A percentile compares a stretch with the other conserved stretches of the same genome.
Evolutionary conservation across 2,113 vertebrate genomes (phyloP).

Genomic region (Pygoscelis adeliae): DNA sequence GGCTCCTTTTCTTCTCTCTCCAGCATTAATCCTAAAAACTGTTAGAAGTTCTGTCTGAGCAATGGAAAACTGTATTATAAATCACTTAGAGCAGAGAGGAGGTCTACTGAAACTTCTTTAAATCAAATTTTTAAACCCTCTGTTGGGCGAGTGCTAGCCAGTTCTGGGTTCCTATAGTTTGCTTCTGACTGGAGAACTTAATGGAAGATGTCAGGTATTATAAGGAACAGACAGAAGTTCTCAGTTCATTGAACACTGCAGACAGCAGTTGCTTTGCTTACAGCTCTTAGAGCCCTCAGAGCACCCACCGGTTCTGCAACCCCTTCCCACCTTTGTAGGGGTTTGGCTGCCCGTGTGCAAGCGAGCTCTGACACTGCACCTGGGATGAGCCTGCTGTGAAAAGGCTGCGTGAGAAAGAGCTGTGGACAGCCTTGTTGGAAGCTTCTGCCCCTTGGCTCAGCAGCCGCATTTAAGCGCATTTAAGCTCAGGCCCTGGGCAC

Average conservation of each 20-base stretch:
- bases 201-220: background rate
- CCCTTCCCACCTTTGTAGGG: rapidly evolving
- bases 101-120: background rate
- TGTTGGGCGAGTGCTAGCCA: background rate
- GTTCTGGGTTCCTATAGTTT: background rate
- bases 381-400: background rate
- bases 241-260: background rate
- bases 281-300: background rate
- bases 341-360: rapidly evolving
- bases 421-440: background rate
- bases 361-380: background rate
- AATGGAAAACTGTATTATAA: background rate
- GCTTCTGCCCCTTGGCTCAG: background rate
- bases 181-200: background rate
- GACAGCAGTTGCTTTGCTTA: background rate
- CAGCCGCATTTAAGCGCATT: background rate
- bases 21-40: background rate
- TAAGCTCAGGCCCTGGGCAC: background rate
- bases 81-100: background rate
- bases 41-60: background rate
- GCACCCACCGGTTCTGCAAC: background rate
- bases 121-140: background rate
- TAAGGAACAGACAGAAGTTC: background rate
- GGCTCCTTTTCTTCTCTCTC: background rate
- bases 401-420: background rate